phyloP scores from a whole-genome alignment of 53 echinoderm and acorn worm species.

The Holothuria leucospilota region DNA sequence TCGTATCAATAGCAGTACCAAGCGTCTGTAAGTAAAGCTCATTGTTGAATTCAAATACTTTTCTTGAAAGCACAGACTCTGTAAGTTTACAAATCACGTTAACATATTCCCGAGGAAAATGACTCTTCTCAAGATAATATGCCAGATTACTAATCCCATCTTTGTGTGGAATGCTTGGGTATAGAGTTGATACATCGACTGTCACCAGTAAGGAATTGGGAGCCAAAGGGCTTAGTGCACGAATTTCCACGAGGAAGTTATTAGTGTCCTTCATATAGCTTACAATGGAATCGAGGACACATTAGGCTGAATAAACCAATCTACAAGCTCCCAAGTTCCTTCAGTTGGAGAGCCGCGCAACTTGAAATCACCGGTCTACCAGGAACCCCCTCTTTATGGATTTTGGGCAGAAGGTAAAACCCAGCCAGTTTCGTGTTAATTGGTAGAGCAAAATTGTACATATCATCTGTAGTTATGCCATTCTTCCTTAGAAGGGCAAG shows the following conservation, averaged over 20 bases:
- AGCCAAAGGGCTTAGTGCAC: conserved; percentile 23
- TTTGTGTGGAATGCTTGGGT: conserved; percentile 5
- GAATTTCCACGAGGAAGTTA: background rate
- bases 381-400: conserved; percentile 22
- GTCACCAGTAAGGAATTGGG: no score
- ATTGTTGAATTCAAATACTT: no score
- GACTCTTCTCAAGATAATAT: no score
- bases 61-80: no score
- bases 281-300: conserved; percentile 18
- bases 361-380: conserved; percentile 16
- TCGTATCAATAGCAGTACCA: background rate
- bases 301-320: conserved; percentile 4
- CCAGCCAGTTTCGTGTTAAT: background rate
- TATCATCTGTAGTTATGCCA: background rate
- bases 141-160: no score
- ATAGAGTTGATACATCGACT: no score
- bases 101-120: background rate
- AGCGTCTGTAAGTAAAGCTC: no score
- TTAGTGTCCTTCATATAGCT: background rate
- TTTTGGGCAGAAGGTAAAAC: conserved; percentile 17
- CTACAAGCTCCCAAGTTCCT: conserved; percentile 9
- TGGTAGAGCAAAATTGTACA: background rate
- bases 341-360: conserved; percentile 9
- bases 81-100: no score
- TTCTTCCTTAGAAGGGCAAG: background rate